A percentile compares a stretch with the other conserved stretches of the same genome.
These are phyloP conservation scores for Octonoba sinensis DNA, from an alignment of 2,888 invertebrate species.

Conservation along the genomic window DNA sequence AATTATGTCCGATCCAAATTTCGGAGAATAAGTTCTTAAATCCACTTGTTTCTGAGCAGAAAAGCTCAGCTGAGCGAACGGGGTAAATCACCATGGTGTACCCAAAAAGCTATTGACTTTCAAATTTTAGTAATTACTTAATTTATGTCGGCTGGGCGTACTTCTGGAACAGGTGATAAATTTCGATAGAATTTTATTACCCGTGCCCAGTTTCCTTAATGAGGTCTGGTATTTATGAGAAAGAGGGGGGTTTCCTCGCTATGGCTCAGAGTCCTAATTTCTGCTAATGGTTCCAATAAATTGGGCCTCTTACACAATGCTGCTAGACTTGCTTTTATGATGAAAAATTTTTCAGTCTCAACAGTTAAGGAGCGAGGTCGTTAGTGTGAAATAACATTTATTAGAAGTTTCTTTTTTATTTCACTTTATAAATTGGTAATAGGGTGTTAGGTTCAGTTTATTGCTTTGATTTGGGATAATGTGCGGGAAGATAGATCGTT, in stretches of 20 bases:
- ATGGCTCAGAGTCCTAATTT: conserved; percentile 35
- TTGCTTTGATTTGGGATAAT: conserved; percentile 45
- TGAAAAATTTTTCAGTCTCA: conserved; percentile 19
- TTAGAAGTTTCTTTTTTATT: conserved; percentile 27
- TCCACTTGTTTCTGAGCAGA: neutral
- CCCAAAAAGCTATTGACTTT: conserved; percentile 41
- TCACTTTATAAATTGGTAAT: conserved; percentile 45
- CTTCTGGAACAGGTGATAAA: conserved; percentile 44
- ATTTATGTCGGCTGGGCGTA: conserved; percentile 46
- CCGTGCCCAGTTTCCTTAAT: conserved; percentile 46
- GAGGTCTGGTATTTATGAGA: conserved; percentile 53
- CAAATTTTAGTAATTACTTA: conserved; percentile 55
- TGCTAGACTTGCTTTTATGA: conserved; percentile 6
- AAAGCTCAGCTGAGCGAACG: neutral
- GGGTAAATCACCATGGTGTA: conserved; percentile 18
- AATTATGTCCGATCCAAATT: conserved; percentile 1
- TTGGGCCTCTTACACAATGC: conserved; percentile 39
- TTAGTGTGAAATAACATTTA: conserved; percentile 29
- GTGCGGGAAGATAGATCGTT: conserved; percentile 24
- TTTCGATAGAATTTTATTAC: conserved; percentile 52
- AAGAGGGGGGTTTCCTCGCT: conserved; percentile 36
- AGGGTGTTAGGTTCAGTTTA: conserved; percentile 39
- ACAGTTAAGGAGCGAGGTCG: conserved; percentile 31
- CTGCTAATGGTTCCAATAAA: conserved; percentile 50
- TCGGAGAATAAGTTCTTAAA: conserved; percentile 14